phyloP scores from a whole-genome alignment of 2,797 vertebrate genomes.

The Phoeniculus purpureus region DNA sequence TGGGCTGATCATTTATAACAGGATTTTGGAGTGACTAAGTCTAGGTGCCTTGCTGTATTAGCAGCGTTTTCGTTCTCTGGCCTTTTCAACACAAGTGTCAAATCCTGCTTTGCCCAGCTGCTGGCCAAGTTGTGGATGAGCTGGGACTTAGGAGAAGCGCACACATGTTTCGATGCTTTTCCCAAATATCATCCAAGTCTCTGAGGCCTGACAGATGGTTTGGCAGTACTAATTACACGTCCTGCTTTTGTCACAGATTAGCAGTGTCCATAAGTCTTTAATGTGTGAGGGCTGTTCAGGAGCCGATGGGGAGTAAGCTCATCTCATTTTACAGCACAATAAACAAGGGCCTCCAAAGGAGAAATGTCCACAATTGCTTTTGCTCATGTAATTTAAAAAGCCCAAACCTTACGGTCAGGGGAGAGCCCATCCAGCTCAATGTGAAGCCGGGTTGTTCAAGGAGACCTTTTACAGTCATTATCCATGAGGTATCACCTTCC shows the following conservation, averaged over 20 bases:
- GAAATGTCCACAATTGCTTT: neutral
- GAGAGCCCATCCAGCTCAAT: neutral
- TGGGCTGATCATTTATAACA: neutral
- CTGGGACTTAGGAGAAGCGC: neutral
- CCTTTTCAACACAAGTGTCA: constrained; percentile 19
- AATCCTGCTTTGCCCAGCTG: neutral
- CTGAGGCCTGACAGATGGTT: constrained; percentile 53
- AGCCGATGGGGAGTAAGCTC: neutral
- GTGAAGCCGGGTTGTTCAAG: neutral
- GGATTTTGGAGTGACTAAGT: constrained; percentile 13
- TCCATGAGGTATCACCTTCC: neutral
- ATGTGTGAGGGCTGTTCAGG: neutral
- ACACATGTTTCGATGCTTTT: constrained; percentile 39
- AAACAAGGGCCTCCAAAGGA: neutral
- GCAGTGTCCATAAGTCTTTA: neutral
- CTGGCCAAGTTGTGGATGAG: constrained; percentile 1
- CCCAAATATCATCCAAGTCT: constrained; percentile 58
- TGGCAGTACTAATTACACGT: constrained; percentile 39
- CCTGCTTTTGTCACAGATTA: constrained; percentile 47
- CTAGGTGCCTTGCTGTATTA: neutral
- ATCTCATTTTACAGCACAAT: neutral
- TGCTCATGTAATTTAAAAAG: neutral
- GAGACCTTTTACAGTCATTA: neutral
- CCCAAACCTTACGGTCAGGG: neutral
- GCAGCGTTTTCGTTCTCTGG: constrained; percentile 1